Evolutionary conservation across 2,888 invertebrate genomes (phyloP).

Genomic region (Spicauda simplicius): DNA sequence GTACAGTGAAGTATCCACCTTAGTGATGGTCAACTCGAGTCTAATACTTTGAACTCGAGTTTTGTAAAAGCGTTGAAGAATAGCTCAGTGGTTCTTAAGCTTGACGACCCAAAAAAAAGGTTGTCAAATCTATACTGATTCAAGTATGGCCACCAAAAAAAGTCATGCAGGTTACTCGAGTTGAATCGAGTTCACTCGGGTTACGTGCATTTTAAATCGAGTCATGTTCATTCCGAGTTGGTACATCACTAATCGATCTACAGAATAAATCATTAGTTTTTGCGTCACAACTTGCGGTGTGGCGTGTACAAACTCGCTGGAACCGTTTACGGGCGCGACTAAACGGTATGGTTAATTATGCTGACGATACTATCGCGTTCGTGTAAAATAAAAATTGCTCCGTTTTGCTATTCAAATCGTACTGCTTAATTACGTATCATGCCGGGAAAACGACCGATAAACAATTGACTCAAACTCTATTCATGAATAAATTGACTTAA

Average conservation of each 20-base stretch:
- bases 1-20: not conserved
- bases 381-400: constrained; percentile 74
- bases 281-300: constrained; percentile 15
- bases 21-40: too few relatives aligned
- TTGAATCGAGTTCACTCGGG: too few relatives aligned
- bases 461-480: constrained; percentile 28
- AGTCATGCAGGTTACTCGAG: too few relatives aligned
- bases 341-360: constrained; percentile 77
- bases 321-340: constrained; percentile 68
- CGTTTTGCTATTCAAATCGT: constrained; percentile 76
- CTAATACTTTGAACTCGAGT: too few relatives aligned
- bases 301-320: constrained; percentile 51
- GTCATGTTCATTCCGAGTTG: too few relatives aligned
- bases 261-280: constrained; percentile 7
- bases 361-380: constrained; percentile 67
- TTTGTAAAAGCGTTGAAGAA: too few relatives aligned
- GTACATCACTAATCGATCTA: too few relatives aligned
- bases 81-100: too few relatives aligned
- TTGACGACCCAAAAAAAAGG: too few relatives aligned
- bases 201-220: too few relatives aligned
- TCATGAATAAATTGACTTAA: constrained; percentile 27
- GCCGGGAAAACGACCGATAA: constrained; percentile 46
- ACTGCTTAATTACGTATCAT: constrained; percentile 65
- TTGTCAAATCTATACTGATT: too few relatives aligned
- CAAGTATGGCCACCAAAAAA: too few relatives aligned